Conservation (phyloP, 1,140 invertebrate species). For the Lamellibrachia luymesi region DNA sequence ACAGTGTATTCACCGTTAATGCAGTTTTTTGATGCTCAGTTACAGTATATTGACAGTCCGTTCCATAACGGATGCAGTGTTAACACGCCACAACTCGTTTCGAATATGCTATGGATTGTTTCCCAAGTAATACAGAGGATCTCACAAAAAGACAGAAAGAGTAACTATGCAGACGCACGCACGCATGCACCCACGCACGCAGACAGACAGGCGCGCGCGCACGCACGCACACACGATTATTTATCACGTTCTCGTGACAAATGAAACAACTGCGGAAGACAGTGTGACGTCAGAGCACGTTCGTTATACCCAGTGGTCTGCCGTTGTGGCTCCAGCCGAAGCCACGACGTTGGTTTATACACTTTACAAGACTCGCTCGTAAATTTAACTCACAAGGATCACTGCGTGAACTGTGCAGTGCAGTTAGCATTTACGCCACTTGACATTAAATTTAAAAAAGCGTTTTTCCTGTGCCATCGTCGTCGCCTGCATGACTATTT, state of each 20-base stretch:
- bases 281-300: not conserved
- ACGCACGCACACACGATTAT: not conserved
- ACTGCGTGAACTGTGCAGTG: not conserved
- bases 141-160: too few species aligned
- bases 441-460: not conserved
- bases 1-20: not conserved
- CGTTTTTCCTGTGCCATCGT: not conserved
- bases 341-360: not conserved
- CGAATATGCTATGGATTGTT: too few species aligned
- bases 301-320: too few species aligned
- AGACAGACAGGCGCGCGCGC: not conserved
- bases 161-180: too few species aligned
- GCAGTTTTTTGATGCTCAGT: not conserved
- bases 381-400: not conserved
- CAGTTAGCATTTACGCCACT: not conserved
- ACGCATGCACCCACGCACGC: too few species aligned
- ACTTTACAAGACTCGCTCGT: not conserved
- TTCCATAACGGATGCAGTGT: not conserved
- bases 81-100: not conserved
- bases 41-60: not conserved
- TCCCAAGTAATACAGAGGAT: too few species aligned
- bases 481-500: not conserved
- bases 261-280: not conserved
- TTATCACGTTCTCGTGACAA: not conserved
- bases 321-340: not conserved